A percentile compares a stretch with the other conserved stretches of the same genome.
These are phyloP conservation scores for Strigamia crassipes DNA, from an alignment of 2,888 invertebrate genomes.

Conservation along the genomic window DNA sequence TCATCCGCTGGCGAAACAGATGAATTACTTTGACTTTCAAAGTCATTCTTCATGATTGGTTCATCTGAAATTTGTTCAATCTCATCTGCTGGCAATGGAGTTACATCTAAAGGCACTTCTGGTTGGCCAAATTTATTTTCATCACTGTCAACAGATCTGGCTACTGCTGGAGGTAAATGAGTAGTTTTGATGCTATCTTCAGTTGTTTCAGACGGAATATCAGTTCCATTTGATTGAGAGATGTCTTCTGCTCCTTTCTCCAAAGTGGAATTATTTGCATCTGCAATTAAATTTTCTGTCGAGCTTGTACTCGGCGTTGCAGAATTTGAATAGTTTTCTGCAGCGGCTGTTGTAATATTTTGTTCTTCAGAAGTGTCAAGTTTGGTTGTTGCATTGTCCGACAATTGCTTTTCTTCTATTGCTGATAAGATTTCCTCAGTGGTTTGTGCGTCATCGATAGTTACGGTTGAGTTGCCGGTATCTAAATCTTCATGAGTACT, in stretches of 20 bases:
- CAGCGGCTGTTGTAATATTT: neutral
- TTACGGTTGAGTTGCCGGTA: neutral
- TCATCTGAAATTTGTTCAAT: neutral
- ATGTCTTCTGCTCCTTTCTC: neutral
- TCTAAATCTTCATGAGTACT: neutral
- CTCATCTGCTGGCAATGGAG: neutral
- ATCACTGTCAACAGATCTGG: neutral
- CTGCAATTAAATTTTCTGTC: neutral
- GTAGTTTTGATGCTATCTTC: neutral
- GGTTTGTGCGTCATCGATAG: neutral
- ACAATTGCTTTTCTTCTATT: neutral
- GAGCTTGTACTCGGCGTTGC: neutral
- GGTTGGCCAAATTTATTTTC: neutral
- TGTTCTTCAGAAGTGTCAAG: neutral
- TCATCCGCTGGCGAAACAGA: neutral
- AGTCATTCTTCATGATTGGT: neutral
- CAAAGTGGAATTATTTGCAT: neutral
- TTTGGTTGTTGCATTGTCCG: neutral
- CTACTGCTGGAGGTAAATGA: neutral
- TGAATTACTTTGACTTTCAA: neutral
- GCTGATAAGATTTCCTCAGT: neutral
- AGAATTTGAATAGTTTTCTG: neutral
- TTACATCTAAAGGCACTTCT: neutral
- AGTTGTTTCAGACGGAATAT: neutral
- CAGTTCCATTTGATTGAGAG: neutral